Base-by-base conservation (phyloP, 2,888 invertebrate species). In the Scaptomyza reducta region DNA sequence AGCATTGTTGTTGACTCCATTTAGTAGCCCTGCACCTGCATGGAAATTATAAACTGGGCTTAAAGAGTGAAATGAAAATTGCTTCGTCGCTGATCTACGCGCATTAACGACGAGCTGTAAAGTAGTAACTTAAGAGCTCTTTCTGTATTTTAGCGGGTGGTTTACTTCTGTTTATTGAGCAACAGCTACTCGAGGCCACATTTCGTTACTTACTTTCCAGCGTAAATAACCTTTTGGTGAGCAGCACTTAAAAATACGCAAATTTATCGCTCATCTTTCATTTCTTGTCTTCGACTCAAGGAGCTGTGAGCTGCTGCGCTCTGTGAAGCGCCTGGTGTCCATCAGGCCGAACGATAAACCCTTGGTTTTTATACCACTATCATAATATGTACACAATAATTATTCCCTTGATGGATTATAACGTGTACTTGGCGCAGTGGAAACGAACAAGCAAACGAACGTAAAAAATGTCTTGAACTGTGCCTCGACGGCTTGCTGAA, bases 371-470 rank as follows among this genome's bases (percentile, higher is more conserved):
- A 61, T 71, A 62, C 74, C 62, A 67, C 82, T 87, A 70, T 88
- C 86, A 86, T 88, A 84, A 88, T 84, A 77, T 85, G 84, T 85
- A 85, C 88, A 86, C 87, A 85, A 88, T 85, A 83, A 85, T 85
- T 85, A 86, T 88, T 83, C 83, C 84, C 87, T 72, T 68, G 84
- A 79, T 86, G 84, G 88, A 88, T 85, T 86, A 86, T 83, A 79
- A 65, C 70, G 67, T 83, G 75, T 72, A 83, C 77, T 79, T 80
- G 70, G 69, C 69, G 59, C 76, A 66, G 72, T 51, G 75, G 66
- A 59, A 74, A 47, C 66, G 57, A 40, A 40, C 40, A 16, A 40
- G 16, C 40, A 40, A 73, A 64, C 66, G 70, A 72, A 55, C 54
- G 49, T 66, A 84, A 64, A 79, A 79, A 80, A 75, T 49, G 45